Base-by-base conservation (phyloP, 2,888 invertebrate species). In the Horisme vitalbata region DNA sequence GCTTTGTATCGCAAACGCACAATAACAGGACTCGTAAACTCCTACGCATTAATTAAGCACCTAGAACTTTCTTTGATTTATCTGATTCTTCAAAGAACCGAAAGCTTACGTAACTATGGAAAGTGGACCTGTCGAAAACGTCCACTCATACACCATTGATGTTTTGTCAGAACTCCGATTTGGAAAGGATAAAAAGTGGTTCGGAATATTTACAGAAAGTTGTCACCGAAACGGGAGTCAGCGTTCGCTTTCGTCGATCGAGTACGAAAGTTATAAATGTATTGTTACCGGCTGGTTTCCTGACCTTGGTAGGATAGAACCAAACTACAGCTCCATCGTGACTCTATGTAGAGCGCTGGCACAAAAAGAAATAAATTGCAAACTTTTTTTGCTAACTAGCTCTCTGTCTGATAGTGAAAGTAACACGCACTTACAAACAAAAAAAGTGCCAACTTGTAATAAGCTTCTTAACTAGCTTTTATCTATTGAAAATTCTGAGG, bases 131-230 rank as follows among this genome's bases (percentile, higher is more conserved):
- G 79, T 71, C 79, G 60, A 56, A 61, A 64, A 62, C 47, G 55
- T 61, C 65, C 73, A 73, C 67, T 75, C 71, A 65, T 66, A 71
- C 67, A 71, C 78, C 77, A 83, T 83, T 79, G 83, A 83, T 76
- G 80, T 64, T 72, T 77, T 79, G 79, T 79, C 77, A 75, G 76
- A 76, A 74, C 71, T 76, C 72, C 68, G 71, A 80, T 80, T 83
- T 76, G 78, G 79, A 81, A 82, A 80, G 78, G 78, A 79, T 78
- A 87, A 87, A 88, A 87, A 85, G 82, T 77, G 68, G 83, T 79
- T 76, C 68, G 45, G 79, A 64, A 70, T 72, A 69, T 75, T 75
- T 70, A 76, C 80, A 76, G 85, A 85, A 87, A 86, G 84, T 80
- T 83, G 83, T 79, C 79, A 66, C 79, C 79, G 71, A 84, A 82